phyloP scores from a whole-genome alignment of 2,888 invertebrate genomes.

The Tyria jacobaeae region DNA sequence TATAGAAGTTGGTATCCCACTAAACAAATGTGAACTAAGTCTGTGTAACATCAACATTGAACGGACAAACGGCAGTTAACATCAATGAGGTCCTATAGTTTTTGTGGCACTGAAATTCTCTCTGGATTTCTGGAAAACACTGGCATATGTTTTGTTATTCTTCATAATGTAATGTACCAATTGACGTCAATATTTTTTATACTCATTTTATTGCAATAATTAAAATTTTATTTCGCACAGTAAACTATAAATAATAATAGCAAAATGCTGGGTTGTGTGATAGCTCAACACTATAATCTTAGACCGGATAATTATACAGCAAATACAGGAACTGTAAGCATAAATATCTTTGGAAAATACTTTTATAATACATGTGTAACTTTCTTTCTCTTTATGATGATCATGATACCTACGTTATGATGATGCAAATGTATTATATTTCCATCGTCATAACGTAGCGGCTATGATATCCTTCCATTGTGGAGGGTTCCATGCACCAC shows the following conservation, averaged over 20 bases:
- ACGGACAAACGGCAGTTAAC: not conserved
- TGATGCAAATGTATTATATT: too few relatives aligned
- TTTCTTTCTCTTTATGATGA: not conserved
- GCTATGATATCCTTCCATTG: too few relatives aligned
- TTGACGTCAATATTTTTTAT: not conserved
- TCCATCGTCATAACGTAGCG: too few relatives aligned
- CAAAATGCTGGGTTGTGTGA: conserved; percentile 5
- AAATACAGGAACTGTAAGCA: not conserved
- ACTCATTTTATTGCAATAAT: not conserved
- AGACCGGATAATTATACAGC: not conserved
- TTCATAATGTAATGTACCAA: too few relatives aligned
- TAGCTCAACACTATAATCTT: conserved; percentile 3
- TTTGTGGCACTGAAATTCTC: not conserved
- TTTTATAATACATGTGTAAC: not conserved
- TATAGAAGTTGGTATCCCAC: too few relatives aligned
- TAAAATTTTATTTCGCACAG: not conserved
- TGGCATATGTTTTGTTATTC: not conserved
- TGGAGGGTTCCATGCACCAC: too few relatives aligned
- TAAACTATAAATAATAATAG: not conserved
- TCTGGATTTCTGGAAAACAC: not conserved
- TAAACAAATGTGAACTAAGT: not conserved
- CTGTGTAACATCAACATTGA: not conserved
- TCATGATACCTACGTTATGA: too few relatives aligned
- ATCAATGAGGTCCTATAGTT: not conserved
- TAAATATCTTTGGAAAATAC: not conserved